These are phyloP conservation scores for Matsumyia berberina DNA, from an alignment of 2,888 invertebrate species.

Conservation along the genomic window DNA sequence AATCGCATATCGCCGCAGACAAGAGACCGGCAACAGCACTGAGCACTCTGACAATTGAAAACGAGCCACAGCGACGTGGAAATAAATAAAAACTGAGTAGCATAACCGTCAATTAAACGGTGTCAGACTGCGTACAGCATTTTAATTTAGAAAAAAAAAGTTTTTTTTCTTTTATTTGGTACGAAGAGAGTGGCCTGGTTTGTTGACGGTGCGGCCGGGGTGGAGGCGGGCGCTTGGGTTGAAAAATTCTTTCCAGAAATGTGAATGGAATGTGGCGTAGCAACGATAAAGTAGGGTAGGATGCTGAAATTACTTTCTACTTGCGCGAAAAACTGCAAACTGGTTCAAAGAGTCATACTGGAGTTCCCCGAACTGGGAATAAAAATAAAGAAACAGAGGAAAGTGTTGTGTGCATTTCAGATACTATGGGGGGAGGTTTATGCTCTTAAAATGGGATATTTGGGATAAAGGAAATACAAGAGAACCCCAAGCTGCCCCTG, in stretches of 20 bases:
- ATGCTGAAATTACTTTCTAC: conserved; percentile 28
- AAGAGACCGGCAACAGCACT: conserved; percentile 10
- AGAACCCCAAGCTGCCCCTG: too few species aligned
- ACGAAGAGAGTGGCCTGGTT: not conserved
- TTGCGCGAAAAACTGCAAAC: conserved; percentile 10
- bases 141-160: conserved; percentile 69
- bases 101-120: conserved; percentile 73
- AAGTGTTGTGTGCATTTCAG: not conserved
- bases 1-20: conserved; percentile 44
- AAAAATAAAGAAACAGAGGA: not conserved
- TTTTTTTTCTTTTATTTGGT: conserved; percentile 36
- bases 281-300: not conserved
- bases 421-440: too few species aligned
- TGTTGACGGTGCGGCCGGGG: not conserved
- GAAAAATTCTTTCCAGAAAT: not conserved
- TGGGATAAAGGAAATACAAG: too few species aligned
- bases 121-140: conserved; percentile 74
- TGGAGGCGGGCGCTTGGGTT: not conserved
- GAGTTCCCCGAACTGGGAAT: not conserved
- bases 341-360: conserved; percentile 26
- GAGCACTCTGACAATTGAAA: conserved; percentile 54
- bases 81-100: conserved; percentile 44
- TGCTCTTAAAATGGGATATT: too few species aligned
- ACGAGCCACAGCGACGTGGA: conserved; percentile 52
- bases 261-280: not conserved